Evolutionary conservation across 2,797 vertebrate species (phyloP), one percentile per base, ranked within the genome.

Genomic region (Gymnothorax javanicus): DNA sequence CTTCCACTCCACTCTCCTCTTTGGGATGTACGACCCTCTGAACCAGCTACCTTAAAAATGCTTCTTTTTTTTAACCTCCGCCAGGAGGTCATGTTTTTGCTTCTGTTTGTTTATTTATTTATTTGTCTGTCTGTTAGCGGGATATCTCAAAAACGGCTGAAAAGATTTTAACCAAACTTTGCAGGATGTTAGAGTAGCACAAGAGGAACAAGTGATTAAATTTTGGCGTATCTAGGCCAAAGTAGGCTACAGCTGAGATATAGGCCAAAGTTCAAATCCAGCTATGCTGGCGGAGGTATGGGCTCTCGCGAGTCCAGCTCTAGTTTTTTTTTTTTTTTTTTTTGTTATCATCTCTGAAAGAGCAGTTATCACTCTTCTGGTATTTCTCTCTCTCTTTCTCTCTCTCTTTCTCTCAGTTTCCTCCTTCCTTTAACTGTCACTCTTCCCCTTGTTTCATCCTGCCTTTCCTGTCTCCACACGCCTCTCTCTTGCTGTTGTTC

Each of bases 401-500:
- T 11, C 2, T 84, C 33, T 71, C 64, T 25, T 83, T 79, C 4
- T 7, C 75, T 54, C 11, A 3, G 52, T 50, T 15, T 79, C 75
- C 75, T 52, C 50, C 75, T 54, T 52, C 50, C 15, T 75, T 75
- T 75, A 27, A 15, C 17, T 75, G 71, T 75, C 71, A 75, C 4
- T 27, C 9, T 50, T 20, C 50, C 15, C 20, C 50, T 43, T 15
- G 27, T 75, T 75, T 75, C 27, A 13, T 43, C 71, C 17, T 12
- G 13, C 33, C 56, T 83, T 87, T 58, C 43, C 75, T 11, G 0
- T 54, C 33, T 54, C 58, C 43, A 67, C 73, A 52, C 75, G 56
- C 73, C 43, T 82, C 87, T 13, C 85, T 33, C 25, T 69, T 87
- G 71, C 85, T 43, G 84, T 89, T 82, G 87, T 82, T 84, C 86